phyloP scores from a whole-genome alignment of 2,888 invertebrate species.

The Augiades crinisus region DNA sequence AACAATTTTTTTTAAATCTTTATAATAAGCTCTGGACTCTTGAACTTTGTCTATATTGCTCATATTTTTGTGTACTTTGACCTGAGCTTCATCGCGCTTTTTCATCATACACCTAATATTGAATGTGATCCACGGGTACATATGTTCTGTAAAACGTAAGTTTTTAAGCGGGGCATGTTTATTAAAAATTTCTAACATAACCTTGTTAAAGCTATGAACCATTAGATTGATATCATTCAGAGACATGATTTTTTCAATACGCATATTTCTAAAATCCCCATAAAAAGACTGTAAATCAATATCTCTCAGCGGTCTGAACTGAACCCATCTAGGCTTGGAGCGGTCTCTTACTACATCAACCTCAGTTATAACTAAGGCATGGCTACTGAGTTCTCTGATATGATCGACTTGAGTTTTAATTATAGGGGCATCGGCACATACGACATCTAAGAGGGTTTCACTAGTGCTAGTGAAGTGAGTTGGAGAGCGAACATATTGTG shows the following conservation, averaged over 20 bases:
- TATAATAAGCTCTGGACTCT: too few relatives aligned
- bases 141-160: not conserved
- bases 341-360: too few relatives aligned
- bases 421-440: too few relatives aligned
- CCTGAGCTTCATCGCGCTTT: not conserved
- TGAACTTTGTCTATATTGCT: too few relatives aligned
- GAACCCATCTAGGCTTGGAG: not conserved
- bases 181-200: not conserved
- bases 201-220: not conserved
- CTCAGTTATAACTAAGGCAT: too few relatives aligned
- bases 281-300: too few relatives aligned
- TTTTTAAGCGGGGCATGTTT: not conserved
- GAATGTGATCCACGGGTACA: constrained; percentile 5
- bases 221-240: not conserved
- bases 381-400: too few relatives aligned
- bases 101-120: constrained; percentile 16
- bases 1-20: not conserved
- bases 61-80: not conserved
- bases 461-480: too few relatives aligned
- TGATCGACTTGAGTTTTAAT: too few relatives aligned
- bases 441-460: too few relatives aligned
- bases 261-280: not conserved
- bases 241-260: not conserved
- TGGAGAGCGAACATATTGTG: too few relatives aligned
- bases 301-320: not conserved